These are phyloP conservation scores for Mesochorus sp. DNA, from an alignment of 2,888 invertebrate species.

Conservation along the genomic window DNA sequence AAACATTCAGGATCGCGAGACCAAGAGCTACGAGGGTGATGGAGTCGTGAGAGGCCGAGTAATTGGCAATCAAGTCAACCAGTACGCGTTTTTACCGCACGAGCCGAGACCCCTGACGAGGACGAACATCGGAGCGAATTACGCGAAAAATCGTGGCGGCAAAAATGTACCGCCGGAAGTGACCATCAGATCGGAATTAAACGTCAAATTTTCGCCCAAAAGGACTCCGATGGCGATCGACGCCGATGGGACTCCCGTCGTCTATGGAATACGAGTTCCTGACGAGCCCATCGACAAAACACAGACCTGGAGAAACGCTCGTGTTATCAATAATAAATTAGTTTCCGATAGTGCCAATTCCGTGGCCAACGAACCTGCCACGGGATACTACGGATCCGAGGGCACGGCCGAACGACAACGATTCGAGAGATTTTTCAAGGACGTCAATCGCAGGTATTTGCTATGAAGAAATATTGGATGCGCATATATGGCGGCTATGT, in stretches of 20 bases:
- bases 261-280: slow-evolving; percentile 91
- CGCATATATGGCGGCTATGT: too few species aligned
- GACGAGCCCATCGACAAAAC: slow-evolving; percentile 91
- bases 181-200: slow-evolving; percentile 85
- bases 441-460: slow-evolving; percentile 76
- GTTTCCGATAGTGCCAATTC: slow-evolving; percentile 88
- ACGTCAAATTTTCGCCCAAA: slow-evolving; percentile 83
- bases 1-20: slow-evolving; percentile 66
- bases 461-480: too few species aligned
- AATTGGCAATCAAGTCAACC: slow-evolving; percentile 32
- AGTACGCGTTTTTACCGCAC: slow-evolving; percentile 72
- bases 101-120: slow-evolving; percentile 71
- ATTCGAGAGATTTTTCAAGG: slow-evolving; percentile 77
- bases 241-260: slow-evolving; percentile 89
- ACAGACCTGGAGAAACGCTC: slow-evolving; percentile 93
- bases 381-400: slow-evolving; percentile 51
- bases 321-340: slow-evolving; percentile 92
- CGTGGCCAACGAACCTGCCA: slow-evolving; percentile 85
- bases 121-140: slow-evolving; percentile 78
- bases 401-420: slow-evolving; percentile 66
- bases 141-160: slow-evolving; percentile 81
- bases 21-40: slow-evolving; percentile 34
- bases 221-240: slow-evolving; percentile 87
- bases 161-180: slow-evolving; percentile 87
- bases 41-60: slow-evolving; percentile 29